Conservation (phyloP, 2,888 invertebrate genomes). For the Agelastica alni region DNA sequence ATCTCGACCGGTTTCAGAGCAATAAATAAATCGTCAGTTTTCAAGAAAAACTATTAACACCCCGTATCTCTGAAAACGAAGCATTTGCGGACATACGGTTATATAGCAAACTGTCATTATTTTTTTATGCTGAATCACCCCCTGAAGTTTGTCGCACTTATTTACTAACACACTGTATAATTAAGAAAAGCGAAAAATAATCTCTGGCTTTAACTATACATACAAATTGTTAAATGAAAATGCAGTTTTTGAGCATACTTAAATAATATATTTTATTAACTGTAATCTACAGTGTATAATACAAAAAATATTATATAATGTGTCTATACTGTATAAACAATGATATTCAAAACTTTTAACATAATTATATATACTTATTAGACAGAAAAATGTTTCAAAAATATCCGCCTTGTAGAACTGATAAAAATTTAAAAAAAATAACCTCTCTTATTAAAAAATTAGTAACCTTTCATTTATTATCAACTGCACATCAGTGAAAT, state of each 20-base stretch:
- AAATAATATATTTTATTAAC: constrained; percentile 37
- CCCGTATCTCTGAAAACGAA: too few relatives aligned
- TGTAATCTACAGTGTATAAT: constrained; percentile 51
- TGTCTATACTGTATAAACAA: constrained; percentile 51
- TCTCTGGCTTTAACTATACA: too few relatives aligned
- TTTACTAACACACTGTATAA: too few relatives aligned
- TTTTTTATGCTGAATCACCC: too few relatives aligned
- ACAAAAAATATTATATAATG: constrained; percentile 55
- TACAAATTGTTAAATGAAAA: too few relatives aligned
- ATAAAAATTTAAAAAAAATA: constrained; percentile 31
- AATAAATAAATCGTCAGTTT: too few relatives aligned
- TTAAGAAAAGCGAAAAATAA: too few relatives aligned
- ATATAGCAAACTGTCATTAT: too few relatives aligned
- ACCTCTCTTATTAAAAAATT: constrained; percentile 24
- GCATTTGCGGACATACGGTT: too few relatives aligned
- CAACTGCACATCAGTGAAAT: constrained; percentile 32
- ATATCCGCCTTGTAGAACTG: constrained; percentile 28
- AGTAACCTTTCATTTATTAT: constrained; percentile 24
- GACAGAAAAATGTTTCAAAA: constrained; percentile 31
- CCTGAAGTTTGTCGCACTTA: too few relatives aligned
- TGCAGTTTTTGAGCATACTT: constrained; percentile 21
- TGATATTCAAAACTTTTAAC: constrained; percentile 42
- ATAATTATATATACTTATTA: constrained; percentile 33
- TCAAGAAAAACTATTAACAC: too few relatives aligned
- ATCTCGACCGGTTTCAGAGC: too few relatives aligned